phyloP scores from a whole-genome alignment of 2,888 invertebrate species.

The Branchellion lobata region DNA sequence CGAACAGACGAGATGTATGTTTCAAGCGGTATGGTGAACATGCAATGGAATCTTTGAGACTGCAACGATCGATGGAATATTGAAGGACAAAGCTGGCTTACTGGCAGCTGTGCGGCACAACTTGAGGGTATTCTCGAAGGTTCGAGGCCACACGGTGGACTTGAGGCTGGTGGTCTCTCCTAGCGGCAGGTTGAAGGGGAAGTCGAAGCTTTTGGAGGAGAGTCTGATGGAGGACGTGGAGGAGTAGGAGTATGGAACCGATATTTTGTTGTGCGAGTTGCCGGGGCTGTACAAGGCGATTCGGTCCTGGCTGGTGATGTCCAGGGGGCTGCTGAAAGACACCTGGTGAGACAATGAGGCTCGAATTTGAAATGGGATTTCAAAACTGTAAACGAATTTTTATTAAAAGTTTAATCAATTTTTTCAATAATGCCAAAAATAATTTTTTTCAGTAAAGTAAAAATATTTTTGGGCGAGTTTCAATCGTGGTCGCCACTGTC shows the following conservation, averaged over 20 bases:
- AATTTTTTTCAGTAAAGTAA: too few species aligned
- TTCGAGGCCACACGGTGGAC: background rate
- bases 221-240: background rate
- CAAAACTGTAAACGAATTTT: background rate
- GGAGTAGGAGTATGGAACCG: background rate
- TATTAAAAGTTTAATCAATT: background rate
- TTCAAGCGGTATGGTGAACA: too few species aligned
- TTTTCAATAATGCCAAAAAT: too few species aligned
- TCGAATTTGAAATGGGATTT: background rate
- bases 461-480: too few species aligned
- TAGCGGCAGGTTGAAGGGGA: background rate
- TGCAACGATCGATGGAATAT: too few species aligned
- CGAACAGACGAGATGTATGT: too few species aligned
- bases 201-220: background rate
- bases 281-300: background rate
- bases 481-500: too few species aligned
- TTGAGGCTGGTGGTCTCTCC: background rate
- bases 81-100: too few species aligned
- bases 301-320: background rate
- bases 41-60: too few species aligned
- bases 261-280: slow-evolving; percentile 15
- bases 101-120: background rate
- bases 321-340: background rate
- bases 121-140: background rate
- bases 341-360: background rate